Evolutionary conservation across 2,888 invertebrate genomes (phyloP), one percentile per base, ranked within the genome.

Genomic region (Torymus aiolomorphi): DNA sequence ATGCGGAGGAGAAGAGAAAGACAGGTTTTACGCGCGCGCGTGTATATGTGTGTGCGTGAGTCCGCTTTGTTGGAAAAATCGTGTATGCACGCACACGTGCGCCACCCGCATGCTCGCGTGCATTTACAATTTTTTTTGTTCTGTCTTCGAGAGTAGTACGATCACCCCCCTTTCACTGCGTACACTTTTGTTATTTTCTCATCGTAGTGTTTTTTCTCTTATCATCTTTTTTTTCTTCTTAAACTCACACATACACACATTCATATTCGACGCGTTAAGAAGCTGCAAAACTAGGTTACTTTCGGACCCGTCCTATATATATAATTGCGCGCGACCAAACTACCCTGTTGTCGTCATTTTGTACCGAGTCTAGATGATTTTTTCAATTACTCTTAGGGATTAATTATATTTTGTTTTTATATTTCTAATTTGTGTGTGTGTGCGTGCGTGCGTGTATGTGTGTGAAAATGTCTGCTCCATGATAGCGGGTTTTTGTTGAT

Each of bases 401-500:
- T 86, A 84, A 82, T 86, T 86, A 31, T 31, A 86, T 85, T 87
- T 87, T 88, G 86, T 88, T 88, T 88, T 88, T 88, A 88, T 88
- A 87, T 88, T 88, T 88, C 86, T 87, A 88, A 88, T 88, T 87
- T 87, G 86, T 87, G 88, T 82, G 86, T 87, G 73, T 66, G 63
- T 74, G 62, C 74, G 62, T 59, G 88, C 85, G 85, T 82, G 86
- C 87, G 73, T 71, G 69, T 74, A 67, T 77, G 62, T 59, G 88
- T 86, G 85, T 89, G 87, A 89, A 89, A 88, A 89, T 89, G 88
- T 88, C 87, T 88, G 87, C 88, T 88, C 86, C 87, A 85, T 87
- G 86, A 87, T 88, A 87, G 86, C 83, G 86, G 86, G 88, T 89
- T 77, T 80, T 87, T 89, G 88, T 89, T 89, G 87, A 73, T 89